Conservation (phyloP, 2,888 invertebrate genomes). For the Acanthosepion lycidas region DNA sequence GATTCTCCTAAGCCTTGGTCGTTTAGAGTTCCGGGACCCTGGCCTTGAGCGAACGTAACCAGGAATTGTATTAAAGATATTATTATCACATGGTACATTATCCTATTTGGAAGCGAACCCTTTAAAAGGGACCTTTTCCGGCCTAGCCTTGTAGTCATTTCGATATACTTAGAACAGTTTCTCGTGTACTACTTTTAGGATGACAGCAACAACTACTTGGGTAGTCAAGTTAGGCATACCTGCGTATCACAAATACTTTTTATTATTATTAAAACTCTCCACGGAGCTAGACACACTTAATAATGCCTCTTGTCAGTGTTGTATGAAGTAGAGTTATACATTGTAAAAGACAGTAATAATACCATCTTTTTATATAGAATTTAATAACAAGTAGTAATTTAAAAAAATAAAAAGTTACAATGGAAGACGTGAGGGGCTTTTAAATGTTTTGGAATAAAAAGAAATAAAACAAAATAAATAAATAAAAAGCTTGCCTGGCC, state of each 20-base stretch:
- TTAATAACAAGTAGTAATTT: not conserved
- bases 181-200: not conserved
- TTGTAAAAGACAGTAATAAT: not conserved
- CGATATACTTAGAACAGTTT: not conserved
- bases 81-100: slow-evolving; percentile 54
- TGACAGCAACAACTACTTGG: not conserved
- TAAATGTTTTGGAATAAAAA: too few relatives aligned
- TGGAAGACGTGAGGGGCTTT: not conserved
- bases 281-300: not conserved
- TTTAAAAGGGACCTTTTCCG: not conserved
- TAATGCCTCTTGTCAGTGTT: too few relatives aligned
- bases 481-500: not conserved
- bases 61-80: slow-evolving; percentile 63
- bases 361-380: not conserved
- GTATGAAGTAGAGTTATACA: not conserved
- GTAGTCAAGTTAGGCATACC: not conserved
- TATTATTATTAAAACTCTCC: not conserved
- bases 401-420: not conserved
- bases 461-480: not conserved
- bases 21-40: slow-evolving; percentile 63
- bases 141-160: slow-evolving; percentile 25
- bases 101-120: slow-evolving; percentile 46
- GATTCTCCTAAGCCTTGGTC: slow-evolving; percentile 49
- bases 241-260: not conserved
- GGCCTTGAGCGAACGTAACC: slow-evolving; percentile 66